Evolutionary conservation across 2,888 invertebrate genomes (phyloP).

Genomic region (Habrosyne pyritoides): DNA sequence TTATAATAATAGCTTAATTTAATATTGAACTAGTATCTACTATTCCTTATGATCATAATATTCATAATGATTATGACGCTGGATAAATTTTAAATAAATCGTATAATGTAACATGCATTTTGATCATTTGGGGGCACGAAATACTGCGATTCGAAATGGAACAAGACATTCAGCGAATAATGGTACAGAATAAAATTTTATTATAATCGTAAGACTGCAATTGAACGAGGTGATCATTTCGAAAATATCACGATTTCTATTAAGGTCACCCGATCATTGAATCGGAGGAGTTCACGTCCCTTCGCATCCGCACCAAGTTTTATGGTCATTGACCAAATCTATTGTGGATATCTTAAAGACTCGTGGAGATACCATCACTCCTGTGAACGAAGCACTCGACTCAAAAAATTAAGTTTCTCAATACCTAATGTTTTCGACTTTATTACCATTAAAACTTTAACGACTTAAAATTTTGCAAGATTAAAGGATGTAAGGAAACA

Average conservation of each 20-base stretch:
- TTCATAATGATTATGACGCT: too few relatives aligned
- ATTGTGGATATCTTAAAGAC: not conserved
- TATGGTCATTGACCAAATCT: not conserved
- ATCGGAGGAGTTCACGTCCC: not conserved
- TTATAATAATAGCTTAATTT: too few relatives aligned
- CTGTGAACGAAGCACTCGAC: not conserved
- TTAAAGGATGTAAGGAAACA: constrained; percentile 8
- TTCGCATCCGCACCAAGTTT: not conserved
- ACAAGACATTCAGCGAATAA: not conserved
- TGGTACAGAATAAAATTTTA: not conserved
- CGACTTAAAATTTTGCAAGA: constrained; percentile 10
- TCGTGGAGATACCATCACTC: constrained; percentile 1
- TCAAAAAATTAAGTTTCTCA: constrained; percentile 5
- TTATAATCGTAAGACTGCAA: not conserved
- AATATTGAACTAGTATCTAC: too few relatives aligned
- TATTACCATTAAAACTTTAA: constrained; percentile 8
- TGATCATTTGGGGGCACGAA: not conserved
- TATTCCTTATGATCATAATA: too few relatives aligned
- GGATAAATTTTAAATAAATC: not conserved
- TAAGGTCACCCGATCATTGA: not conserved
- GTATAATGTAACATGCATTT: not conserved
- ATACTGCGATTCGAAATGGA: not conserved
- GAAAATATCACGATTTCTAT: not conserved
- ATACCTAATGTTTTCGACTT: constrained; percentile 8
- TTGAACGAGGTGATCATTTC: not conserved